Percentiles rank a stretch among this genome's conserved stretches.
Evolutionary conservation across 2,113 vertebrate species (phyloP).

Genomic region (Rhadina sibilatrix): DNA sequence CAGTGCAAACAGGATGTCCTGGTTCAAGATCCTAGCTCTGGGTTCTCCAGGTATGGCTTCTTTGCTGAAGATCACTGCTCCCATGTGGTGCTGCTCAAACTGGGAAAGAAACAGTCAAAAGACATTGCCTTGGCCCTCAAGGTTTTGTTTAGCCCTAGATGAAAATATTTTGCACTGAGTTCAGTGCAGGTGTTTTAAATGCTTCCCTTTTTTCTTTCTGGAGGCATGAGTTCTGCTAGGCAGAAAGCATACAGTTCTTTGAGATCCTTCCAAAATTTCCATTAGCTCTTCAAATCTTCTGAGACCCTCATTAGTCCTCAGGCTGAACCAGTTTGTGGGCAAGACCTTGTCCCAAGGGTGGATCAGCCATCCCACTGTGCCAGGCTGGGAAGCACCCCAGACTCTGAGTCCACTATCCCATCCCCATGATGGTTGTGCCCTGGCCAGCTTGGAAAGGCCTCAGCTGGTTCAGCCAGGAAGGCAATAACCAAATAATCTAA

Average conservation of each 20-base stretch:
- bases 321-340: not conserved
- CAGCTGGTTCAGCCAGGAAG: not conserved
- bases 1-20: not conserved
- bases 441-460: not conserved
- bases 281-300: not conserved
- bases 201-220: not conserved
- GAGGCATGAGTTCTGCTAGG: not conserved
- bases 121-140: not conserved
- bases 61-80: not conserved
- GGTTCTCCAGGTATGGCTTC: not conserved
- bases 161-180: not conserved
- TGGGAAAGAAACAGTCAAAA: not conserved
- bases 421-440: not conserved
- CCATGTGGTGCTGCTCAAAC: not conserved
- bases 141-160: not conserved
- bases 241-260: not conserved
- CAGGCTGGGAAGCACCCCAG: fast-evolving
- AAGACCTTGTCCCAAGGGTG: fast-evolving
- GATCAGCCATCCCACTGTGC: no score
- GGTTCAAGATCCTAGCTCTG: fast-evolving
- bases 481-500: not conserved
- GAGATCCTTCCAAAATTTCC: not conserved
- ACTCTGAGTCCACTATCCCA: no score
- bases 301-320: not conserved
- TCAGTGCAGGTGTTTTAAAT: not conserved